These are phyloP conservation scores for Diaphora mendica DNA, from an alignment of 2,888 invertebrate species.

Conservation along the genomic window DNA sequence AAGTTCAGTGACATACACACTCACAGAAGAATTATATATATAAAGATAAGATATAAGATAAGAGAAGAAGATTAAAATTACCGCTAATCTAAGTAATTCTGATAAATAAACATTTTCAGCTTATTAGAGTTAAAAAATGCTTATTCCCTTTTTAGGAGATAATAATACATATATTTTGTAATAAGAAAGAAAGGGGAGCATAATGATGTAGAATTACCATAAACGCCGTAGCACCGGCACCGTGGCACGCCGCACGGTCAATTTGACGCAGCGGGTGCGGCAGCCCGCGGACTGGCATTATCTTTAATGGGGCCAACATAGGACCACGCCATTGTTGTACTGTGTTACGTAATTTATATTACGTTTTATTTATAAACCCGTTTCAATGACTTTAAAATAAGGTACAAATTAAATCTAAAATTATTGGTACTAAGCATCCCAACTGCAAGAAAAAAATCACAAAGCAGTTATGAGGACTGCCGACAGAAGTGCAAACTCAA, in stretches of 20 bases:
- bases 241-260: conserved; percentile 33
- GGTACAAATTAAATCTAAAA: no score
- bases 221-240: conserved; percentile 15
- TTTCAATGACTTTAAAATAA: neutral
- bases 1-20: no score
- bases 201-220: conserved; percentile 35
- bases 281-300: conserved; percentile 30
- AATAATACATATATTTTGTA: neutral
- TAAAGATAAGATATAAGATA: no score
- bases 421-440: no score
- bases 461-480: no score
- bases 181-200: conserved; percentile 16
- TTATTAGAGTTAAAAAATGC: neutral
- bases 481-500: no score
- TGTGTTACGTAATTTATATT: neutral
- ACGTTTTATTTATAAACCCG: neutral
- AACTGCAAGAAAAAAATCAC: no score
- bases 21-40: no score
- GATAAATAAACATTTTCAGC: neutral
- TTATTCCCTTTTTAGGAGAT: no score
- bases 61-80: no score
- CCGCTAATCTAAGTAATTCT: no score
- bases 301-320: conserved; percentile 31
- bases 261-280: conserved; percentile 54
- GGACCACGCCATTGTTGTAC: neutral